Percentiles rank a stretch among this genome's conserved stretches.
These are phyloP conservation scores for Hirtodrosophila alboralis DNA, from an alignment of 2,888 invertebrate species.

Conservation along the genomic window DNA sequence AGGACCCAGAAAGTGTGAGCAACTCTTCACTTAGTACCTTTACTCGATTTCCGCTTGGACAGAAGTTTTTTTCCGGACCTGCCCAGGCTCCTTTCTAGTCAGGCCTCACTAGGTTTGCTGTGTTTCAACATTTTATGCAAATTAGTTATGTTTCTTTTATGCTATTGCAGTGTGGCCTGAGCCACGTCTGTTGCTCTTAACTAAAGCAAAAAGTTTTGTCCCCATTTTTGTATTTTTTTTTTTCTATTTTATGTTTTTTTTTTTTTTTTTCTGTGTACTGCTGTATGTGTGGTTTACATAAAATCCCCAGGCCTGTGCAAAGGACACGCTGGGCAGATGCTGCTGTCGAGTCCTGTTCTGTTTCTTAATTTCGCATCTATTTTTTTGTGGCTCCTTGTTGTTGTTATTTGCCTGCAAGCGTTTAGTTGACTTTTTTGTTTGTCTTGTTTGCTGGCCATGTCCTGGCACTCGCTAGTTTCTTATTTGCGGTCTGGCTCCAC, in stretches of 20 bases:
- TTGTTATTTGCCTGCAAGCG: constrained; percentile 18
- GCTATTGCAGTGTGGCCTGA: constrained; percentile 46
- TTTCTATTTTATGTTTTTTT: background rate
- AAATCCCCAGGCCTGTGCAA: constrained; percentile 31
- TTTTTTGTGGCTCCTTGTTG: constrained; percentile 15
- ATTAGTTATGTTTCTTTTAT: constrained; percentile 80
- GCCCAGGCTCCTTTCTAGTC: constrained; percentile 1
- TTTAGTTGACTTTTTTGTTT: constrained; percentile 18
- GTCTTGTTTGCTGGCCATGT: constrained; percentile 11
- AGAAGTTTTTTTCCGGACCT: constrained; percentile 42
- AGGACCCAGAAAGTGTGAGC: constrained; percentile 13
- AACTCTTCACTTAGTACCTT: constrained; percentile 61
- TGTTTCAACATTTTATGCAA: constrained; percentile 76
- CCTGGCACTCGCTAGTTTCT: constrained; percentile 16
- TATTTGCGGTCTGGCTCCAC: constrained; percentile 40
- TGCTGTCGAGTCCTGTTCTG: constrained; percentile 20
- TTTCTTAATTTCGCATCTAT: constrained; percentile 52
- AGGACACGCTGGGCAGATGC: constrained; percentile 17
- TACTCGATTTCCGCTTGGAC: constrained; percentile 64
- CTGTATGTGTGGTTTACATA: constrained; percentile 23
- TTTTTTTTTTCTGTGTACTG: background rate
- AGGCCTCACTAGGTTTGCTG: constrained; percentile 24
- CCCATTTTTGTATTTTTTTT: constrained; percentile 11
- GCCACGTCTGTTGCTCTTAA: constrained; percentile 56
- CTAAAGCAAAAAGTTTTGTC: constrained; percentile 46